A percentile compares a stretch with the other conserved stretches of the same genome.
Conservation (phyloP, 2,797 vertebrate species). For the Gadopsis marmoratus region DNA sequence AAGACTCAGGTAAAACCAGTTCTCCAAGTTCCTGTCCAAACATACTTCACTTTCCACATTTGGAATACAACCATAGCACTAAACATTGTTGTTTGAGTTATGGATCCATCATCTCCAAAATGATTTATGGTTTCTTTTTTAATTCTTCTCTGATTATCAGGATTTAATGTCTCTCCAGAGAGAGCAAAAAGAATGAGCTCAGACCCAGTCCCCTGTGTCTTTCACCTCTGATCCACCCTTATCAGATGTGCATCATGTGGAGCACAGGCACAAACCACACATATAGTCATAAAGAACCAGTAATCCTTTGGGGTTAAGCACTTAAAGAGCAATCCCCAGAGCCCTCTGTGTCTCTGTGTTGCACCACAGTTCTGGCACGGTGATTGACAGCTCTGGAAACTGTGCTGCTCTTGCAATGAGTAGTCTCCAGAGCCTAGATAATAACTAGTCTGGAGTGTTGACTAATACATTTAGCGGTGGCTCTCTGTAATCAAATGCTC, state of each 20-base stretch:
- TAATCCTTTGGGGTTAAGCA: slow-evolving; percentile 75
- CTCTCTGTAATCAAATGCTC: slow-evolving; percentile 74
- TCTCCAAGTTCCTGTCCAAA: slow-evolving; percentile 5
- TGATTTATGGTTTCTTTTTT: slow-evolving; percentile 31
- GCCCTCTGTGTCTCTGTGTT: slow-evolving; percentile 66
- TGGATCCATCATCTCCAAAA: slow-evolving; percentile 29
- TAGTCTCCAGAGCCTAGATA: slow-evolving; percentile 69
- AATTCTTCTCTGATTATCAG: slow-evolving; percentile 45
- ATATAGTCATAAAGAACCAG: slow-evolving; percentile 74
- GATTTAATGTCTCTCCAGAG: slow-evolving; percentile 44
- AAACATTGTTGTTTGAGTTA: slow-evolving; percentile 30
- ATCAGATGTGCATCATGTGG: slow-evolving; percentile 76
- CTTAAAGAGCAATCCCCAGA: slow-evolving; percentile 69
- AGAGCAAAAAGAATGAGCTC: slow-evolving; percentile 47
- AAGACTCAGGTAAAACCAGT: neutral
- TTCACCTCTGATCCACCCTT: slow-evolving; percentile 69
- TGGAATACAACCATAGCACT: slow-evolving; percentile 6
- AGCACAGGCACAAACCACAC: slow-evolving; percentile 74
- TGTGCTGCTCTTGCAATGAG: slow-evolving; percentile 72
- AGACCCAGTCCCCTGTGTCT: slow-evolving; percentile 48
- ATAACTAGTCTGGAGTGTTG: slow-evolving; percentile 75
- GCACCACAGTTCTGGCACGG: slow-evolving; percentile 67
- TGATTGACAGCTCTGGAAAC: slow-evolving; percentile 80
- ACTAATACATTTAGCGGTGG: slow-evolving; percentile 75
- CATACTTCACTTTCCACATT: slow-evolving; percentile 11